Conservation (phyloP, 1,140 invertebrate species). For the Palaemon carinicauda region DNA sequence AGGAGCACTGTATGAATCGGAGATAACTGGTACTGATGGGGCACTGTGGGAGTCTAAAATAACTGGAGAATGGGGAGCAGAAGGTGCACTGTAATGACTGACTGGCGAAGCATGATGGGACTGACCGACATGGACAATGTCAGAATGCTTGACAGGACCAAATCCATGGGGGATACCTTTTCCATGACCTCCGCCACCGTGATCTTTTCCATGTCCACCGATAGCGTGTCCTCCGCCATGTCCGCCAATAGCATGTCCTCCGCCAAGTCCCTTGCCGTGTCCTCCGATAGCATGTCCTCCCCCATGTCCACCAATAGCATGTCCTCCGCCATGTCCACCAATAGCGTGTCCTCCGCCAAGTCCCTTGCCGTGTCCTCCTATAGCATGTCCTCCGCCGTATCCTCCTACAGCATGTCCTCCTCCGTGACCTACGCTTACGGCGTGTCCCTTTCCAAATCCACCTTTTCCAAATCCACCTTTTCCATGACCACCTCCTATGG, state of each 20-base stretch:
- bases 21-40: background rate
- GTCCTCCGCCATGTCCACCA: background rate
- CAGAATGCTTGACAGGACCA: conserved; percentile 42
- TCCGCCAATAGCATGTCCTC: conserved; percentile 9
- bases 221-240: background rate
- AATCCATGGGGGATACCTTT: conserved; percentile 49
- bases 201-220: background rate
- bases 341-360: background rate
- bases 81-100: background rate
- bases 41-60: background rate
- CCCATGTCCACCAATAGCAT: background rate
- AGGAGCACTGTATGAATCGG: background rate
- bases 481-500: background rate
- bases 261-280: background rate
- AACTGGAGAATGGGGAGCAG: background rate
- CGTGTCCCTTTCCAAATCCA: background rate
- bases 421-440: background rate
- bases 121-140: background rate
- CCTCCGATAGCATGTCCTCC: background rate
- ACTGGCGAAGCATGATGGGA: too few relatives aligned
- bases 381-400: background rate
- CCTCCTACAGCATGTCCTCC: conserved; percentile 7
- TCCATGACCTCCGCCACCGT: conserved; percentile 23
- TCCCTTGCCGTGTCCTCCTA: background rate
- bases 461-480: too few relatives aligned